A percentile compares a stretch with the other conserved stretches of the same genome.
Evolutionary conservation across 2,888 invertebrate genomes (phyloP).

Genomic region (Agelastica alni): DNA sequence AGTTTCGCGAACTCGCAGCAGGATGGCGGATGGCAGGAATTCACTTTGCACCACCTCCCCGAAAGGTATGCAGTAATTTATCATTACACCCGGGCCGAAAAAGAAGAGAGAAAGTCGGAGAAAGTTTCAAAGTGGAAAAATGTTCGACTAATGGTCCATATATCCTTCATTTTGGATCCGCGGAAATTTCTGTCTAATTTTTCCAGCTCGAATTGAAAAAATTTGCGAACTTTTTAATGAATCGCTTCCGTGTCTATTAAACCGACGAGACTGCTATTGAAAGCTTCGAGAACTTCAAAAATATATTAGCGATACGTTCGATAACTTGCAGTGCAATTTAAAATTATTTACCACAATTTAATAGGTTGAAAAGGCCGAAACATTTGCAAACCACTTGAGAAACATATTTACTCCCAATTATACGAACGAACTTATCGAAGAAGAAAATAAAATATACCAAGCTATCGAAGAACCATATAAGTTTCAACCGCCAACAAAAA

Average conservation of each 20-base stretch:
- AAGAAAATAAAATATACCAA: no score
- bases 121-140: slow-evolving; percentile 43
- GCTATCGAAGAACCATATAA: no score
- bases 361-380: no score
- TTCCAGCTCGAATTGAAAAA: slow-evolving; percentile 22
- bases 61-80: slow-evolving; percentile 47
- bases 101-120: slow-evolving; percentile 40
- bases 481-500: no score
- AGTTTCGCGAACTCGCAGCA: slow-evolving; percentile 42
- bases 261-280: slow-evolving; percentile 21
- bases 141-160: slow-evolving; percentile 43
- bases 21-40: slow-evolving; percentile 35
- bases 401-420: no score
- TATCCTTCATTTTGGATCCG: slow-evolving; percentile 42
- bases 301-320: slow-evolving; percentile 19
- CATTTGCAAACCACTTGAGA: no score
- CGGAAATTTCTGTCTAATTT: slow-evolving; percentile 32
- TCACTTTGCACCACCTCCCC: slow-evolving; percentile 42
- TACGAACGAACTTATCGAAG: no score
- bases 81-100: slow-evolving; percentile 38
- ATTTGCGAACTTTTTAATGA: slow-evolving; percentile 28
- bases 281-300: slow-evolving; percentile 14
- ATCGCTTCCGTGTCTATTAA: slow-evolving; percentile 26
- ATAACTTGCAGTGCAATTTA: slow-evolving; percentile 6
- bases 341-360: no score